Conservation (phyloP, 2,113 vertebrate genomes). For the Trogon surrucura region DNA sequence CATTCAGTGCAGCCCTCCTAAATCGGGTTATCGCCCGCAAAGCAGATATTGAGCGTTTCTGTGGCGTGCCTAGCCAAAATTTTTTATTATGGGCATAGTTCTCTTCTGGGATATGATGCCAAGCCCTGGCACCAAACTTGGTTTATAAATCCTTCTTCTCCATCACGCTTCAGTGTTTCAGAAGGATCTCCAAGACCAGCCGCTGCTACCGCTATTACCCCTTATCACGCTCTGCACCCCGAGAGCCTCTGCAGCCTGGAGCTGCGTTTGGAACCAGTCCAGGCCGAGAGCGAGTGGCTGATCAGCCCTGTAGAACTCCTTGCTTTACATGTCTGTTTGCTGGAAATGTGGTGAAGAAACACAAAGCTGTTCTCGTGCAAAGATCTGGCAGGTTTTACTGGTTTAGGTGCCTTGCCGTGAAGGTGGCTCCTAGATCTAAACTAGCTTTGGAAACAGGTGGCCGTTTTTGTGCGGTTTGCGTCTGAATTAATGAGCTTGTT, state of each 20-base stretch:
- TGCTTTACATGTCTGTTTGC: accelerated
- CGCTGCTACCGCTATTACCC: accelerated
- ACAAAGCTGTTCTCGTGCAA: neutral
- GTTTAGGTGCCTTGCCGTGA: neutral
- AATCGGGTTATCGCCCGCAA: neutral
- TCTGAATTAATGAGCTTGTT: neutral
- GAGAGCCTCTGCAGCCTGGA: neutral
- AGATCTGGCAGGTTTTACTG: neutral
- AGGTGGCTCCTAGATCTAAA: neutral
- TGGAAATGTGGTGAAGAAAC: neutral
- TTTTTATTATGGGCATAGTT: neutral
- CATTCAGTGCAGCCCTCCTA: neutral
- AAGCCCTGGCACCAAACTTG: neutral
- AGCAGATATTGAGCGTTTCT: neutral
- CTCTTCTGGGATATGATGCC: neutral
- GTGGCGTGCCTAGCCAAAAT: neutral
- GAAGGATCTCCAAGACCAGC: neutral
- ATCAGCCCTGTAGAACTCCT: neutral
- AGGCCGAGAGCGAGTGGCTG: neutral
- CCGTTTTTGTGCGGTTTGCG: neutral
- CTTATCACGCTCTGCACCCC: accelerated
- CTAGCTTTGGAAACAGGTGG: neutral
- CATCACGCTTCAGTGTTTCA: too few species aligned
- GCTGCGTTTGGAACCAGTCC: neutral
- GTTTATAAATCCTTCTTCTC: neutral